These are phyloP conservation scores for Siniperca knerii DNA, from an alignment of 2,113 vertebrate species.

Conservation along the genomic window DNA sequence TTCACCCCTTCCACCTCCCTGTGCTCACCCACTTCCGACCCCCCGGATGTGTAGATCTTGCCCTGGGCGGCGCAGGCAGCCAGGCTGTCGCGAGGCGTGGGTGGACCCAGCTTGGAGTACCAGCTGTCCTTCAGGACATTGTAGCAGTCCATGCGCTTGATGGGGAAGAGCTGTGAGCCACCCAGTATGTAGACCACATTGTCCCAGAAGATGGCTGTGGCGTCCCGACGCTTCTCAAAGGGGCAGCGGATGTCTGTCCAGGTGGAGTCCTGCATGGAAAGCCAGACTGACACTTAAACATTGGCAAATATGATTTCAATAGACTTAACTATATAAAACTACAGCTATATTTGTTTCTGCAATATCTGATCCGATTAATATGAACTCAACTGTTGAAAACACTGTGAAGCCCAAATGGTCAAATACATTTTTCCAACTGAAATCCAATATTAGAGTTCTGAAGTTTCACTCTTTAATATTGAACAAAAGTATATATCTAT, in stretches of 20 bases:
- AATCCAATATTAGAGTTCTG: background rate
- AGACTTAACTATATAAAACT: background rate
- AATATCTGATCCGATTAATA: background rate
- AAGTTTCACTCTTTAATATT: background rate
- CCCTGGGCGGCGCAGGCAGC: slow-evolving; percentile 95
- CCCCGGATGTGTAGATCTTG: slow-evolving; percentile 98
- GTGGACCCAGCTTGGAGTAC: slow-evolving; percentile 98
- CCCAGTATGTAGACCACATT: slow-evolving; percentile 99
- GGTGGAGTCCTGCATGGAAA: slow-evolving; percentile 89
- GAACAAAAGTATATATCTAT: background rate
- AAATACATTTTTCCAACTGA: background rate
- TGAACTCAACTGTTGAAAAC: background rate
- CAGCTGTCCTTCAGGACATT: slow-evolving; percentile 99
- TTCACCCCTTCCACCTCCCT: background rate
- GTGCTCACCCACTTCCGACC: slow-evolving; percentile 96
- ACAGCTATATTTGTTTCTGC: background rate
- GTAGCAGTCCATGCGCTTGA: slow-evolving; percentile 99
- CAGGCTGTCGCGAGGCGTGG: slow-evolving; percentile 95
- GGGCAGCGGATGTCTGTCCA: slow-evolving; percentile 99
- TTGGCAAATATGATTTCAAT: background rate
- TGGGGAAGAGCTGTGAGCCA: slow-evolving; percentile 97
- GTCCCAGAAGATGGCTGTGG: slow-evolving; percentile 97
- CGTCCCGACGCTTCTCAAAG: slow-evolving; percentile 97
- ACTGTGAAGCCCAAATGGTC: background rate
- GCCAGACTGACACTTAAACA: slow-evolving; percentile 1